Base-by-base conservation (phyloP, 2,888 invertebrate genomes). In the Brachypalpus laphriformis region DNA sequence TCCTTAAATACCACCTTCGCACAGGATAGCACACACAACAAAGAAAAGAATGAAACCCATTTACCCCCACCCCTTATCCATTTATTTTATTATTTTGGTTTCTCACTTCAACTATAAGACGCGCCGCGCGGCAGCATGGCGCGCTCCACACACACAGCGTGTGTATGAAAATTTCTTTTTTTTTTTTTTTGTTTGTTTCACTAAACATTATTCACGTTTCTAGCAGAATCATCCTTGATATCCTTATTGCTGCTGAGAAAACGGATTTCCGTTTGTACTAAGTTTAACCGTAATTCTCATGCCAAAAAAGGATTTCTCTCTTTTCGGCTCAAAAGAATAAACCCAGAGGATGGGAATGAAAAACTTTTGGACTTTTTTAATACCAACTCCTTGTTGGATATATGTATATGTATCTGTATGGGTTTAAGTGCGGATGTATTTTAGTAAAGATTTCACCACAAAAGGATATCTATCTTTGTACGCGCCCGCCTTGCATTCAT, bases 191-290 rank as follows among this genome's bases (percentile, higher is more conserved):
- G 54, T 70, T 61, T 61, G 51, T 63, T 78, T 31, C 49, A 42
- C 28, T 71, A 49, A 74, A 57, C 45, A 65, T 78, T 65, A 71
- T 71, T 63, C 71, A 63, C 71, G 56, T 40, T 63, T 20, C n/a
- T 25, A 47, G 3, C 63, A 57, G 57, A 71, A 28, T 65, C 74
- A 66, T 68, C 80, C 80, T 59, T 66, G 65, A 72, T 80, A 74
- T 74, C 68, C 74, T 81, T 81, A 66, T 61, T 68, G 66, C 59
- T 61, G 54, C 45, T 61, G 59, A 54, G 80, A 68, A 54, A 40
- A 68, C 75, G 75, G 75, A 81, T 75, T 70, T 75, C 81, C 81
- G 59, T 75, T 81, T 75, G 28, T 75, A 59, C 59, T 68, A 75
- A 68, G 68, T 81, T 68, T 75, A 9, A 59, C 61, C 75, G 66